A percentile compares a stretch with the other conserved stretches of the same genome.
These are phyloP conservation scores for Parauchenoglanis punctatus DNA, from an alignment of 2,797 vertebrate genomes.

Conservation along the genomic window DNA sequence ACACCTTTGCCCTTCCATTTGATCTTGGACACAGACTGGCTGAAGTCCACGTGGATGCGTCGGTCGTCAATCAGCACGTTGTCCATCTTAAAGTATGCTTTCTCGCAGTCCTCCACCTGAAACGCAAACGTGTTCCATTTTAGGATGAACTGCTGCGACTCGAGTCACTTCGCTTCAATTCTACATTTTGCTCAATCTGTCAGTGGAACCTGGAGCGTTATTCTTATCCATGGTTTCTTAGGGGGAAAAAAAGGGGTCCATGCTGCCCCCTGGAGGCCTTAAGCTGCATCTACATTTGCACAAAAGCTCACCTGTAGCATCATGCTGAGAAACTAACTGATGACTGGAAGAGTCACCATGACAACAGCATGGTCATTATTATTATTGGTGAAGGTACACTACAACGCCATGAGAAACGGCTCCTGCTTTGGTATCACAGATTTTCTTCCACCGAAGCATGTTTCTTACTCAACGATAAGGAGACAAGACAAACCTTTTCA, in stretches of 20 bases:
- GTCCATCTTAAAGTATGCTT: conserved; percentile 99
- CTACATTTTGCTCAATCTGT: neutral
- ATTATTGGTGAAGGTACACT: no score
- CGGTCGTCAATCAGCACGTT: conserved; percentile 97
- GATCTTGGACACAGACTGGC: conserved; percentile 95
- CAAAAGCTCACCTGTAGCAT: neutral
- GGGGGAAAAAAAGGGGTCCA: no score
- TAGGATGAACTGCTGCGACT: neutral
- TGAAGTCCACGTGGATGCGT: conserved; percentile 97
- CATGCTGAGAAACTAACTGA: neutral
- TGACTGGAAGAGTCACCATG: neutral
- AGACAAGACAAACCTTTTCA: conserved; percentile 86
- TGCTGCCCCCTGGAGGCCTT: conserved; percentile 16
- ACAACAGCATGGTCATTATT: no score
- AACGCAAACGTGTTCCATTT: neutral
- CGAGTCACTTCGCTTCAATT: neutral
- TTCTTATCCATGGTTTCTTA: neutral
- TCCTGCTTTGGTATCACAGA: no score
- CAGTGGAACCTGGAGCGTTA: neutral
- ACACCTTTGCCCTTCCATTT: conserved; percentile 97
- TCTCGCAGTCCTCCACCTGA: conserved; percentile 97
- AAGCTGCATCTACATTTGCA: neutral
- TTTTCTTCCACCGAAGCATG: neutral
- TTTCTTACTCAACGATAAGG: neutral
- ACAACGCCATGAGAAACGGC: no score